phyloP scores from a whole-genome alignment of 2,797 vertebrate species.

The Eptatretus atami region DNA sequence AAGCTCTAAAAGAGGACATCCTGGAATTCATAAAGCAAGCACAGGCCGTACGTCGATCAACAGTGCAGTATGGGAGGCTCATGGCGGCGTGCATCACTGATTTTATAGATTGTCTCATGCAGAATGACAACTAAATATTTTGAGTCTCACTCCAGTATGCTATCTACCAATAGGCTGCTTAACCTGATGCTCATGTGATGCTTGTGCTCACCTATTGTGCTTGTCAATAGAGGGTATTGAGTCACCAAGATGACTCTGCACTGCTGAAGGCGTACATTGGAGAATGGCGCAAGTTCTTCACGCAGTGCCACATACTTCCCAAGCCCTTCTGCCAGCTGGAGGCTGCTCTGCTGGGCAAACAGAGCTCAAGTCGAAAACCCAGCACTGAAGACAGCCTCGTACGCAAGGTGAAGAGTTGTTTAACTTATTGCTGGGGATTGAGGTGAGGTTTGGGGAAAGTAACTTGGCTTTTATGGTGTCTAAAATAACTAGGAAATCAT shows the following conservation, averaged over 20 bases:
- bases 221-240: constrained; percentile 44
- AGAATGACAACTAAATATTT: no score
- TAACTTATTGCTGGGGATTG: constrained; percentile 1
- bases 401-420: constrained; percentile 31
- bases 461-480: constrained; percentile 5
- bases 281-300: constrained; percentile 95
- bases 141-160: no score
- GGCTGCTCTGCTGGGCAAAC: constrained; percentile 48
- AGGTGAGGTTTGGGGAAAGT: background rate
- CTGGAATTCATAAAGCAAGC: constrained; percentile 98
- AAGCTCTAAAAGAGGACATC: constrained; percentile 94
- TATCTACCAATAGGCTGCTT: background rate
- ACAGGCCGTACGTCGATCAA: constrained; percentile 31
- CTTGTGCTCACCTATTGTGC: constrained; percentile 6
- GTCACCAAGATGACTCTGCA: constrained; percentile 82
- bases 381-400: constrained; percentile 87
- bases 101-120: no score
- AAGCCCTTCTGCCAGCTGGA: constrained; percentile 86
- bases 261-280: constrained; percentile 75
- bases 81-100: no score
- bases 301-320: constrained; percentile 72
- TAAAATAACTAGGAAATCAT: background rate
- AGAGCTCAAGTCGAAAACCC: constrained; percentile 80
- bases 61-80: no score
- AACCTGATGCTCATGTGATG: background rate